Percentiles rank a stretch among this genome's conserved stretches.
These are phyloP conservation scores for Silvanus unidentatus DNA, from an alignment of 2,888 invertebrate species.

Conservation along the genomic window DNA sequence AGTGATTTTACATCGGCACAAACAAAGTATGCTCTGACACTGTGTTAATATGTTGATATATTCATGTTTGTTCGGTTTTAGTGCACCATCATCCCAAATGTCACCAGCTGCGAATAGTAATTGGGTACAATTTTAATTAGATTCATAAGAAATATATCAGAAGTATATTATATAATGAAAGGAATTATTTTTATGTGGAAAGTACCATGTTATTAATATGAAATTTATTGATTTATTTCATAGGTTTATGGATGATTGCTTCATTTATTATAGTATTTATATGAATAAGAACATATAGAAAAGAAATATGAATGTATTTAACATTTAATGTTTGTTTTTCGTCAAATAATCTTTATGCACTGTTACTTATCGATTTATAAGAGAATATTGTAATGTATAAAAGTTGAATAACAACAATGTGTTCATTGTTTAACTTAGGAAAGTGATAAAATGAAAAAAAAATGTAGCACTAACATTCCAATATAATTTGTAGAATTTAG, in stretches of 20 bases:
- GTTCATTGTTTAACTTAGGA: not conserved
- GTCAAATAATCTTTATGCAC: slow-evolving; percentile 20
- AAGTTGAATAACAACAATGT: not conserved
- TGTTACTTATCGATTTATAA: slow-evolving; percentile 21
- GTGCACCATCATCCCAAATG: slow-evolving; percentile 31
- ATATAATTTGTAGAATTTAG: slow-evolving; percentile 8
- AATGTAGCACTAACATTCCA: slow-evolving; percentile 11
- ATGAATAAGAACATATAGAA: slow-evolving; percentile 1
- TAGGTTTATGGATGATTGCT: not conserved
- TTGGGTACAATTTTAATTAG: slow-evolving; percentile 44
- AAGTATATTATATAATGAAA: not conserved
- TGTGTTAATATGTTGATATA: not conserved
- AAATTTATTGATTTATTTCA: not conserved
- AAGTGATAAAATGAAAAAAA: too few species aligned
- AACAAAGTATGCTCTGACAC: slow-evolving; percentile 3
- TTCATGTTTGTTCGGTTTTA: slow-evolving; percentile 17
- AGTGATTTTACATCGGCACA: slow-evolving; percentile 71
- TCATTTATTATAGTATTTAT: slow-evolving; percentile 3
- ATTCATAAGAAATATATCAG: not conserved
- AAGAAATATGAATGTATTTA: not conserved
- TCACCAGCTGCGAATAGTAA: slow-evolving; percentile 38
- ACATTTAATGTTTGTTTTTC: slow-evolving; percentile 9
- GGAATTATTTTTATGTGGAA: slow-evolving; percentile 4
- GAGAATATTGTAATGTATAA: slow-evolving; percentile 9
- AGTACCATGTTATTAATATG: too few species aligned